A percentile compares a stretch with the other conserved stretches of the same genome.
These are phyloP conservation scores for Amphimedon queenslandica DNA, from an alignment of 37 sponge, comb jelly and placozoan species.

Conservation along the genomic window DNA sequence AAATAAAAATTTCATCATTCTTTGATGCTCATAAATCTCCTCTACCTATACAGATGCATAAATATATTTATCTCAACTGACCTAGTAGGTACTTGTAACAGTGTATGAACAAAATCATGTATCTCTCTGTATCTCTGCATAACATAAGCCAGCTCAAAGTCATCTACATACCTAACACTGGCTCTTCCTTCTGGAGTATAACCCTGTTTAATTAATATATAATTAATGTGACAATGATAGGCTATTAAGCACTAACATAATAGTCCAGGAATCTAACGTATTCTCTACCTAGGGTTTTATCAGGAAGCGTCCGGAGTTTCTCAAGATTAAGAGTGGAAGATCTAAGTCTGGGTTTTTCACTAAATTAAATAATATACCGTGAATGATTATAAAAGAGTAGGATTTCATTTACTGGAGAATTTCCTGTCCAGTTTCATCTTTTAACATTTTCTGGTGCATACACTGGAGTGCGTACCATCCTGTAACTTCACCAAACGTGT, in stretches of 20 bases:
- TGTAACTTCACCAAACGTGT: conserved; percentile 55
- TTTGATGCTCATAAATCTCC: too few species aligned
- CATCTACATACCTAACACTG: conserved; percentile 57
- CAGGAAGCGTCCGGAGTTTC: conserved; percentile 14
- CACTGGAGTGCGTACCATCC: conserved; percentile 29
- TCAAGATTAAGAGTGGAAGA: conserved; percentile 35
- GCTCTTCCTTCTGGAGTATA: conserved; percentile 5
- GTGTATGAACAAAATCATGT: conserved; percentile 67
- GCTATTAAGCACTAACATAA: conserved; percentile 13
- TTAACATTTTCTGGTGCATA: conserved; percentile 29
- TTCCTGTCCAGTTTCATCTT: conserved; percentile 12
- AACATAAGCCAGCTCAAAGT: conserved; percentile 63
- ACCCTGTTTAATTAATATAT: neutral
- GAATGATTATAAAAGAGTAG: neutral
- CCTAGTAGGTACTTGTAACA: conserved; percentile 35
- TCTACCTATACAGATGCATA: too few species aligned
- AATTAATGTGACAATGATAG: too few species aligned
- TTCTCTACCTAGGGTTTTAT: conserved; percentile 26
- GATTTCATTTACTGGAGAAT: conserved; percentile 15
- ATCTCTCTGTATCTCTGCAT: conserved; percentile 75
- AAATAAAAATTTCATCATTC: too few species aligned
- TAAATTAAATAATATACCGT: neutral
- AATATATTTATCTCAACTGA: neutral
- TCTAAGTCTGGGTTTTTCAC: conserved; percentile 34
- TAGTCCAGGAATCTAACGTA: conserved; percentile 41